Conservation (phyloP, 2,888 invertebrate genomes). For the Didymodactylos carnosus region DNA sequence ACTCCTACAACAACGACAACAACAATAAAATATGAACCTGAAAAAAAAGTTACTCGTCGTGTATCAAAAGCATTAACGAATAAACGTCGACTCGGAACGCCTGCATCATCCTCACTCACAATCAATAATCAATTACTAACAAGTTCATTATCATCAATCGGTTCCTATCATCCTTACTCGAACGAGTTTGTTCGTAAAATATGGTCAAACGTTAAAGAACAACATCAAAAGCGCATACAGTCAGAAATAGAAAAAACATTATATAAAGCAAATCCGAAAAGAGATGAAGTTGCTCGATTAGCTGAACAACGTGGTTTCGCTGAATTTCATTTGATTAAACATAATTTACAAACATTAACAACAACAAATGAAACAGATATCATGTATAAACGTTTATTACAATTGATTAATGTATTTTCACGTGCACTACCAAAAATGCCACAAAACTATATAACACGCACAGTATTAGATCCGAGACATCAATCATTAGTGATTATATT, state of each 20-base stretch:
- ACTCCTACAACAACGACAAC: too few species aligned
- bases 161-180: too few species aligned
- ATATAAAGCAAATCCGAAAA: conserved; percentile 38
- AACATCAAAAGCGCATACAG: neutral
- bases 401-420: conserved; percentile 78
- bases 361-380: conserved; percentile 50
- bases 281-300: conserved; percentile 71
- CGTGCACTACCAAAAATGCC: conserved; percentile 92
- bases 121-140: too few species aligned
- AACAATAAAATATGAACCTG: neutral
- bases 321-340: conserved; percentile 77
- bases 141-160: neutral
- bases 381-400: conserved; percentile 75
- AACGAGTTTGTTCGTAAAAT: neutral
- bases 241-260: neutral
- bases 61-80: neutral
- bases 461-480: conserved; percentile 57
- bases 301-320: conserved; percentile 73
- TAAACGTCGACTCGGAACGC: neutral
- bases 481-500: neutral
- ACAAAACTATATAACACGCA: conserved; percentile 77
- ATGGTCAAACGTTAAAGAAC: neutral
- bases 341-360: conserved; percentile 50
- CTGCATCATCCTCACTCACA: neutral
- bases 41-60: neutral